Evolutionary conservation across 2,113 vertebrate genomes (phyloP).

Genomic region (Hyla sarda): DNA sequence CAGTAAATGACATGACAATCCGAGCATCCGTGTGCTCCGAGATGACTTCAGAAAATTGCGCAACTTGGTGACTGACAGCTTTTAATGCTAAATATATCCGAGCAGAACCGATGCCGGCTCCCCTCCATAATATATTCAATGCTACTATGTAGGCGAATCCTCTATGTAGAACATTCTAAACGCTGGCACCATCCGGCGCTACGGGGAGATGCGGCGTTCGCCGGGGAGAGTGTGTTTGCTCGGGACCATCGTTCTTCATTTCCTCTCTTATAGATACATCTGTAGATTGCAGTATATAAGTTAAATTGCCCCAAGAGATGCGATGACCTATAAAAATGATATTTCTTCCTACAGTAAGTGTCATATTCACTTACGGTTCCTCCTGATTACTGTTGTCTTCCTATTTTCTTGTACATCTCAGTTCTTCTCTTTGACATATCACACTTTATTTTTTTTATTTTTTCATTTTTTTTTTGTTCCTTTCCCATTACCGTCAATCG

Average conservation of each 20-base stretch:
- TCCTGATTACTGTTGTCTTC: neutral
- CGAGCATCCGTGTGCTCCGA: constrained; percentile 3
- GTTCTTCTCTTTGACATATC: constrained; percentile 6
- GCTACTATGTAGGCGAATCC: neutral
- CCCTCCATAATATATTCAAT: constrained; percentile 35
- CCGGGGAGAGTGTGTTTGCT: neutral
- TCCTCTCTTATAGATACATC: constrained; percentile 10
- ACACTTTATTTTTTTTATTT: neutral
- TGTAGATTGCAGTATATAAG: neutral
- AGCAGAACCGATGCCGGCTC: neutral
- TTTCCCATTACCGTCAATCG: neutral
- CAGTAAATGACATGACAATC: constrained; percentile 9
- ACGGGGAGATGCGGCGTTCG: neutral
- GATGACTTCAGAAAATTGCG: constrained; percentile 26
- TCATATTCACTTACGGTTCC: constrained; percentile 20
- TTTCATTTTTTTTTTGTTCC: neutral
- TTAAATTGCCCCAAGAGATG: neutral
- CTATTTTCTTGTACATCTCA: neutral
- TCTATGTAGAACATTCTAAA: constrained; percentile 43
- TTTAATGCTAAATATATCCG: constrained; percentile 36
- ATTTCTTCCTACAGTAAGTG: constrained; percentile 5
- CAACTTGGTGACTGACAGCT: constrained; percentile 31
- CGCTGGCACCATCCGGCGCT: neutral
- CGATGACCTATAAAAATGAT: constrained; percentile 12
- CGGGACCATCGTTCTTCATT: constrained; percentile 1